These are phyloP conservation scores for Octodonta nipae DNA, from an alignment of 2,888 invertebrate species.

Conservation along the genomic window DNA sequence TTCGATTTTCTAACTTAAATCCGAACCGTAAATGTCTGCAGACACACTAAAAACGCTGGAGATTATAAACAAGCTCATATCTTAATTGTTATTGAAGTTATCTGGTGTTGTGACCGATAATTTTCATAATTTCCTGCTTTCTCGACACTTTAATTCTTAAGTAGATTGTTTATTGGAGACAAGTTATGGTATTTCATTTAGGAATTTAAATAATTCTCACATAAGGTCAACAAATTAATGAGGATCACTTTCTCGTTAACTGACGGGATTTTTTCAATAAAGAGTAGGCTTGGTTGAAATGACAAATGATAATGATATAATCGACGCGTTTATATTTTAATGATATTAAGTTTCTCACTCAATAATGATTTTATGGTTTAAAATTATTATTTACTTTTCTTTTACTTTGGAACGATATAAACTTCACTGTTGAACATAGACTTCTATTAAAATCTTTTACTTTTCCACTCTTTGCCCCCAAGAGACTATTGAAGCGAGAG, in stretches of 20 bases:
- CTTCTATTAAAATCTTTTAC: no score
- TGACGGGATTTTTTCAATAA: slow-evolving; percentile 8
- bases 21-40: no score
- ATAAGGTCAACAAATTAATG: slow-evolving; percentile 16
- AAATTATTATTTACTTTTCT: no score
- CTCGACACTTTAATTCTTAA: slow-evolving; percentile 17
- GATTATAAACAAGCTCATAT: slow-evolving; percentile 12
- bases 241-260: slow-evolving; percentile 5
- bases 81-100: slow-evolving; percentile 14
- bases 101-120: slow-evolving; percentile 14
- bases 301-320: no score
- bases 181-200: slow-evolving; percentile 14
- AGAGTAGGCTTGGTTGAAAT: slow-evolving; percentile 1
- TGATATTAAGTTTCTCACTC: no score
- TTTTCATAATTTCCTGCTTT: slow-evolving; percentile 15
- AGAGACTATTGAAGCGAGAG: no score
- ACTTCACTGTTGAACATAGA: no score
- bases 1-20: no score
- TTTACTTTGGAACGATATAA: no score
- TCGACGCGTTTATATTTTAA: no score
- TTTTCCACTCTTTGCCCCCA: no score
- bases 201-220: slow-evolving; percentile 16
- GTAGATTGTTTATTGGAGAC: slow-evolving; percentile 14
- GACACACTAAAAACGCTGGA: slow-evolving; percentile 9
- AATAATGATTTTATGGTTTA: no score